Evolutionary conservation across 2,113 vertebrate species (phyloP), one percentile per base, ranked within the genome.

Genomic region (Dinomys branickii): DNA sequence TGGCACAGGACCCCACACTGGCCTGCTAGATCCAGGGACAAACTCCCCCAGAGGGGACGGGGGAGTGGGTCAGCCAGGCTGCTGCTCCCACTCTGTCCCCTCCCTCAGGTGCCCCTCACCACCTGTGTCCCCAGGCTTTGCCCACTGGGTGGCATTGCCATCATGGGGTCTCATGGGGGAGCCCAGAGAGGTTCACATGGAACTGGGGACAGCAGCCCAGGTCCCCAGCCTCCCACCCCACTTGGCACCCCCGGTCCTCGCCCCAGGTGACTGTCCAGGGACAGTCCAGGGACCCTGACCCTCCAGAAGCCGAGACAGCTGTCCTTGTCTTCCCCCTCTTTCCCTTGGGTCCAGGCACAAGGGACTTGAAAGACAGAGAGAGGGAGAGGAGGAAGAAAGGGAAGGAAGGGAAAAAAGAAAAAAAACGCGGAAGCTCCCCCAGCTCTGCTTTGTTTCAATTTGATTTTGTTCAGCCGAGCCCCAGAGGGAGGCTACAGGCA

Each of bases 221-320:
- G 5, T 9, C 24, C 33, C 30, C 56, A 30, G 9, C 78, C 78
- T 35, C 8, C 47, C 12, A 1, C n/a, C 33, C 33, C 14, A 24
- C 30, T n/a, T 26, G n/a, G 20, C 11, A 14, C 28, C 59, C 77
- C 1, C 38, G 41, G 3, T 3, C 1, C 38, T 44, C 35, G 9
- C n/a, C 67, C 67, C 67, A 20, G 3, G 8, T 3, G 22, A 22
- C 17, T 7, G 30, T 33, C 52, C n/a, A 30, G 0, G 59, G 22
- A 26, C 16, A 28, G 11, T 73, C 41, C 73, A 6, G 54, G 13
- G 58, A 44, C 75, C 12, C n/a, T 0, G 24, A 41, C 67, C 65
- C 28, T 6, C 30, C 0, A 3, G 12, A 2, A 1, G 52, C 75
- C 47, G 1, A 13, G 0, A 11, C 5, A 1, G 52, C 17, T 3